Evolutionary conservation across 37 sponge, comb jelly and placozoan genomes (phyloP).

Genomic region (Lycopodina hypogea): DNA sequence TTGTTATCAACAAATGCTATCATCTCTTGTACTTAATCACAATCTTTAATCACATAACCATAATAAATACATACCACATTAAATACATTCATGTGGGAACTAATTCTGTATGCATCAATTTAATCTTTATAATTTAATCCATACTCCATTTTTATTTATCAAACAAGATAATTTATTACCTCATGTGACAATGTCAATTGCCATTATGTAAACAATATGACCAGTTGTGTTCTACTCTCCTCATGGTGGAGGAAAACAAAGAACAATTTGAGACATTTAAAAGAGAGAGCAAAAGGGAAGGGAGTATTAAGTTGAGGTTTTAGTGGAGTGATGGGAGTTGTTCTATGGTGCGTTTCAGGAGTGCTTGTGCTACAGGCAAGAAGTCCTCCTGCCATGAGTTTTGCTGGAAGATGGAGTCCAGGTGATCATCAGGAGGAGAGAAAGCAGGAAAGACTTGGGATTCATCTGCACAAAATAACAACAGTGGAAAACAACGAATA

Average conservation of each 20-base stretch:
- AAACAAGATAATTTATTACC: too few species aligned
- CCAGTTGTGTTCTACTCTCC: too few species aligned
- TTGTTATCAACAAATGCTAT: neutral
- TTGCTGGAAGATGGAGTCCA: conserved; percentile 6
- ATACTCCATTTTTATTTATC: neutral
- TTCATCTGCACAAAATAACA: neutral
- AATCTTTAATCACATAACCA: neutral
- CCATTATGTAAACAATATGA: too few species aligned
- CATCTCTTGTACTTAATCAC: neutral
- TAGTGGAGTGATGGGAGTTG: too few species aligned
- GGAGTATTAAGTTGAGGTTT: too few species aligned
- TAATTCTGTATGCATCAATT: neutral
- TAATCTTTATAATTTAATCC: neutral
- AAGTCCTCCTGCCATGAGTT: conserved; percentile 64
- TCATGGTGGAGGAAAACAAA: neutral
- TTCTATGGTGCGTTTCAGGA: conserved; percentile 35
- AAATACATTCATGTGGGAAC: neutral
- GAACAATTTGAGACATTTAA: neutral
- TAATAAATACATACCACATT: neutral
- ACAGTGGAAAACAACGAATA: neutral
- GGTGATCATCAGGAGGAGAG: neutral
- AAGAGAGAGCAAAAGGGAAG: too few species aligned
- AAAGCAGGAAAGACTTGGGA: neutral
- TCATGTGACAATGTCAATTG: too few species aligned
- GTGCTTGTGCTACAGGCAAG: conserved; percentile 57